Evolutionary conservation across 2,113 vertebrate genomes (phyloP).

Genomic region (Vulpes ferrilata): DNA sequence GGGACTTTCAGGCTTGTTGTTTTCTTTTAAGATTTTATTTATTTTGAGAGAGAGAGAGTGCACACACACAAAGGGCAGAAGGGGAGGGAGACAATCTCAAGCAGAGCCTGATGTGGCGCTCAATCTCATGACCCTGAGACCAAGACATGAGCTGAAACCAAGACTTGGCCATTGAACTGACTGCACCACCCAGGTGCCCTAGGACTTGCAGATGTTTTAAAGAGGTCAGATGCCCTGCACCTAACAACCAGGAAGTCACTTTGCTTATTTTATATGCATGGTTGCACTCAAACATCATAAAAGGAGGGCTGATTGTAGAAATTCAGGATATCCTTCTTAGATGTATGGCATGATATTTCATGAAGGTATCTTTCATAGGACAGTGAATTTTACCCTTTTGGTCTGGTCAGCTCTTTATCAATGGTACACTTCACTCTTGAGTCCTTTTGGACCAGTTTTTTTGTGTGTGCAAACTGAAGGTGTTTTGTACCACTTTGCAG

Average conservation of each 20-base stretch:
- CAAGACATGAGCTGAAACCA: neutral
- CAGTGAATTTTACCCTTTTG: neutral
- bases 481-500: neutral
- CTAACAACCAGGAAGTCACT: neutral
- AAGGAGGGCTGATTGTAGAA: neutral
- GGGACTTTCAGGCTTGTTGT: neutral
- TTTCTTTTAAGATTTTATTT: neutral
- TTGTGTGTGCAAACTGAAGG: neutral
- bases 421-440: neutral
- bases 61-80: neutral
- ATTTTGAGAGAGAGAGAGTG: neutral
- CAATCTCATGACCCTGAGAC: neutral
- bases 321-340: neutral
- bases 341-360: neutral
- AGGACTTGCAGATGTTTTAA: neutral
- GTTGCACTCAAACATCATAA: neutral
- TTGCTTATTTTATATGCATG: neutral
- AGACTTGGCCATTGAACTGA: neutral
- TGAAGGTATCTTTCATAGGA: neutral
- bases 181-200: neutral
- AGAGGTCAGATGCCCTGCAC: neutral
- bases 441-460: neutral
- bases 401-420: neutral
- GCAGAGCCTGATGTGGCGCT: neutral
- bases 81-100: neutral